Evolutionary conservation across 2,888 invertebrate species (phyloP).

Genomic region (Thecocarcelia acutangulata): DNA sequence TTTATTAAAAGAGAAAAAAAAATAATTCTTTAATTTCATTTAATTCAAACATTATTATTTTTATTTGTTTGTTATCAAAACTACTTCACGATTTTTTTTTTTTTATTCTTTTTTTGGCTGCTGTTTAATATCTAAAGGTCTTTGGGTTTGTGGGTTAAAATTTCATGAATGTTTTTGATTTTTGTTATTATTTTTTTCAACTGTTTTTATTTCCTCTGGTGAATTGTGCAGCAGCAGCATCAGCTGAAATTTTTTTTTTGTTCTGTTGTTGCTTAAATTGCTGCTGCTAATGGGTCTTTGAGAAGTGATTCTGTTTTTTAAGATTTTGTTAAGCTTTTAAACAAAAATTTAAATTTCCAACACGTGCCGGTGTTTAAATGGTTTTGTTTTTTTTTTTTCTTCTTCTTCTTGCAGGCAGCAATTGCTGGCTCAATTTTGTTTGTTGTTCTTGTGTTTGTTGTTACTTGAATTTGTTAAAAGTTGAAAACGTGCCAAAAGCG

Average conservation of each 20-base stretch:
- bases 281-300: conserved; percentile 49
- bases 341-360: conserved; percentile 67
- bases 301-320: conserved; percentile 28
- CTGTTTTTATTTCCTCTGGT: conserved; percentile 8
- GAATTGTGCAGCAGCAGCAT: conserved; percentile 22
- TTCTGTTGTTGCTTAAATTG: conserved; percentile 18
- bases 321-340: conserved; percentile 64
- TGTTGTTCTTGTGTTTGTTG: conserved; percentile 33
- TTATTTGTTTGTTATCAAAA: conserved; percentile 57
- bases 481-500: conserved; percentile 68
- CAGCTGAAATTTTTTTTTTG: conserved; percentile 10
- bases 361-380: conserved; percentile 69
- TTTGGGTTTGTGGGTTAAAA: conserved; percentile 63
- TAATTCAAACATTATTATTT: conserved; percentile 35
- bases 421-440: conserved; percentile 17
- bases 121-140: conserved; percentile 50
- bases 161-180: conserved; percentile 23
- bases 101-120: too few relatives aligned
- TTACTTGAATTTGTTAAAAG: conserved; percentile 58
- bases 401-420: conserved; percentile 43
- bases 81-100: conserved; percentile 53
- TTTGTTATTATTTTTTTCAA: not conserved
- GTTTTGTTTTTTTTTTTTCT: conserved; percentile 20
- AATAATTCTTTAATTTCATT: conserved; percentile 55
- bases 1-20: conserved; percentile 29